phyloP scores from a whole-genome alignment of 2,113 vertebrate genomes.

The Crotalus tigris region DNA sequence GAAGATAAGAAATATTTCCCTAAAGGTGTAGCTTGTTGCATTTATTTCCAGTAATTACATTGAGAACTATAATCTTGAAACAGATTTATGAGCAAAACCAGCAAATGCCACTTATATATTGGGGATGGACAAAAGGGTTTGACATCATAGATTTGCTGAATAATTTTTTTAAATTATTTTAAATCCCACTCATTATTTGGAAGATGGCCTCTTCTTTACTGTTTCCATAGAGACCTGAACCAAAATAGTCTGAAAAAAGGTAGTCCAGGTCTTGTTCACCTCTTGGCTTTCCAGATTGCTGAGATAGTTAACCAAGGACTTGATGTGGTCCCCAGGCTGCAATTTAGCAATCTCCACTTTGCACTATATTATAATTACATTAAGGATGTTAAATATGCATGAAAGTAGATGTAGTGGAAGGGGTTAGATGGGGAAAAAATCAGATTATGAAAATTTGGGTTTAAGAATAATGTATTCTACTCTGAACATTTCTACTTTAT shows the following conservation, averaged over 20 bases:
- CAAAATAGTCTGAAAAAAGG: not conserved
- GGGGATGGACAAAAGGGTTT: not conserved
- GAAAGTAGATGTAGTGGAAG: not conserved
- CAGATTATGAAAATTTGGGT: not conserved
- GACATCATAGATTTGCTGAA: not conserved
- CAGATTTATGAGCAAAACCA: not conserved
- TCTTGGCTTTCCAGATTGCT: not conserved
- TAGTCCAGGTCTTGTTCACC: not conserved
- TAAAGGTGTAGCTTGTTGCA: not conserved
- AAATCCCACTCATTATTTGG: not conserved
- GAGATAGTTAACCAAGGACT: not conserved
- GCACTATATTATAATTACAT: not conserved
- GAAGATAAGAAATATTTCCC: not conserved
- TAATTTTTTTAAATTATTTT: not conserved
- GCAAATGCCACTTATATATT: not conserved
- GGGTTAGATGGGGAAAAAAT: not conserved
- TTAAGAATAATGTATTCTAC: not conserved
- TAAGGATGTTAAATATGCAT: not conserved
- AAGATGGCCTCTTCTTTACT: not conserved
- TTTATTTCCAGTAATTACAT: not conserved
- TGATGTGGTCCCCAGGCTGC: not conserved
- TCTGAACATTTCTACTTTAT: not conserved
- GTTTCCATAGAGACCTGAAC: not conserved
- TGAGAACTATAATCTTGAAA: not conserved
- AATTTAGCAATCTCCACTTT: not conserved